A percentile compares a stretch with the other conserved stretches of the same genome.
Evolutionary conservation across 2,797 vertebrate genomes (phyloP).

Genomic region (Onychomys arenicola): DNA sequence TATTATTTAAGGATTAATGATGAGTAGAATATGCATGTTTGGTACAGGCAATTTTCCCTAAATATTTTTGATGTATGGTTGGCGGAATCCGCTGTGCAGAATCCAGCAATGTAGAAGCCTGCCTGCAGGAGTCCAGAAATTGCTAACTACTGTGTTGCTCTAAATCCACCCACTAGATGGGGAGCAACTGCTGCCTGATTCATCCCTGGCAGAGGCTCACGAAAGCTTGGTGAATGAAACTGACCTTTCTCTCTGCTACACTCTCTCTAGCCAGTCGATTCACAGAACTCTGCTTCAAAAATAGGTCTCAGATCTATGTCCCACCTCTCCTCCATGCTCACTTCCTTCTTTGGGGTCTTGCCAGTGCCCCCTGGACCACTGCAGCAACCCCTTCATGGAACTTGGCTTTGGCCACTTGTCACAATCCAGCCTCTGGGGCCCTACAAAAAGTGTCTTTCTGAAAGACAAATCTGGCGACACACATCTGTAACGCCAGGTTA

Average conservation of each 20-base stretch:
- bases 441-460: background rate
- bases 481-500: background rate
- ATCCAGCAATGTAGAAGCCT: background rate
- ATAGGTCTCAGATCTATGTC: background rate
- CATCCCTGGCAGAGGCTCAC: background rate
- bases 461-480: background rate
- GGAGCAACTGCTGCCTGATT: background rate
- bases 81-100: background rate
- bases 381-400: background rate
- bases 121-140: background rate
- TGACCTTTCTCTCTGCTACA: background rate
- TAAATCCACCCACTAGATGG: constrained; percentile 47
- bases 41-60: background rate
- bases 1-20: background rate
- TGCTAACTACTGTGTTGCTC: background rate
- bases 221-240: background rate
- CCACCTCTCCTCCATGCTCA: background rate
- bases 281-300: background rate
- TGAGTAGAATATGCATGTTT: background rate
- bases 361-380: background rate
- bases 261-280: background rate
- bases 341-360: background rate
- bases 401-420: background rate
- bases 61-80: background rate
- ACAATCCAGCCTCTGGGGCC: background rate